Base-by-base conservation (phyloP, 2,888 invertebrate genomes). In the Drosophila neutralis region DNA sequence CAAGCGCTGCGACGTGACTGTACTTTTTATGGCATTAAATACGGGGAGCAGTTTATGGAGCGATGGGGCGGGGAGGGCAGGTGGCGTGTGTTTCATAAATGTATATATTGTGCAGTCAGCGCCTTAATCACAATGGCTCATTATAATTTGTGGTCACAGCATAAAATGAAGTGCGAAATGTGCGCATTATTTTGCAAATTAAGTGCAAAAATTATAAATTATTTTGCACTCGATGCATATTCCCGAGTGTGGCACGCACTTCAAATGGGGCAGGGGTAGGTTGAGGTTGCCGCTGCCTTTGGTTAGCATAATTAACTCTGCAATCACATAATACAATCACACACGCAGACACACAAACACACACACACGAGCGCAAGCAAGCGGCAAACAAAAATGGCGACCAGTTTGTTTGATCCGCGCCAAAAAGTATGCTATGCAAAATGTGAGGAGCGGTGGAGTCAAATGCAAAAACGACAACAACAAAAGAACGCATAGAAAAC, bases 181-280 rank as follows among this genome's bases (percentile, higher is more conserved):
- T 73, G 89, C 81, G 79, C 87, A 69, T 82, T 84, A 83, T 85
- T 87, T 83, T 73, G 79, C 77, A 79, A 82, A 85, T 82, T 68
- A 87, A 89, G 87, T 77, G 87, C 89, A 84, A 76, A 84, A 84
- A 87, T 89, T 77, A 84, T 84, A 82, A 89, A 84, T 85, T 82
- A 84, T 84, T 83, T 69, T 78, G 66, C 36, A 36, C 54, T 54
- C 36, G 24, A 57, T 63, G 54, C 53, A 56, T 58, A 52, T 53
- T 10, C 15, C 27, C 52, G 52, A 38, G 60, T 56, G 76, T 45
- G 48, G 67, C 57, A 59, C 48, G 66, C 69, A 62, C 64, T 75
- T 57, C 29, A 65, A 40, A 24, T 8, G 53, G 48, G 27, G 29
- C 21, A 51, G 3, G 45, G 13, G 69, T 52, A 49, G 2, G 10